Evolutionary conservation across 2,888 invertebrate species (phyloP), one percentile per base, ranked within the genome.

Genomic region (Cataglyphis cursor): DNA sequence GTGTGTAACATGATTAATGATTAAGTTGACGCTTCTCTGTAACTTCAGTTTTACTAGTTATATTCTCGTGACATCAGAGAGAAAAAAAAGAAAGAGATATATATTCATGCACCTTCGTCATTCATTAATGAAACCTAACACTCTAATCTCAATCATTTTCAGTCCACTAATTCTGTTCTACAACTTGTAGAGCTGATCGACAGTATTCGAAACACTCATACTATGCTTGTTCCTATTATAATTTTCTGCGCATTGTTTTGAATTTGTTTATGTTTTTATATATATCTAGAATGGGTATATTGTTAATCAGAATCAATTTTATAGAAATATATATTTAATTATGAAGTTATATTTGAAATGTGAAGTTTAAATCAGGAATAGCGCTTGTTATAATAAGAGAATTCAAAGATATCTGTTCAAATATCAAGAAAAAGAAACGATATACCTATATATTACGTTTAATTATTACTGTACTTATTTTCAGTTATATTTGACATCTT

Each of bases 1-100:
- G 94, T 95, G 95, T 95, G 95, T 95, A 95, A 95, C 95, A 94
- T 94, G 91, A 94, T 93, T 94, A 94, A 94, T 80, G 41, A 80
- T 93, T 94, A 94, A 91, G 93, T 94, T 94, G 93, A 92, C 90
- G 94, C 94, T 94, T 94, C 91, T 93, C 92, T 93, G 91, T 94
- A 94, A 94, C 93, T 92, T 94, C 91, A 93, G 92, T 94, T 93
- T 86, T 89, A 85, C 82, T 91, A 89, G 87, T 76, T 83, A 68
- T 83, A 68, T 91, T 90, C 91, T 78, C 90, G 87, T 87, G 82
- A 90, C 88, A 91, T 89, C 90, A 86, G 76, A 87, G 89, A 85
- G 88, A 48, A 76, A 81, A 51, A 51, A 66, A 82, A 85, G 87
- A 83, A 85, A 35, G 6, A 35, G 6, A 75, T 6, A 76, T 38